These are phyloP conservation scores for Syndactyla subalaris DNA, from an alignment of 2,797 vertebrate species.

Conservation along the genomic window DNA sequence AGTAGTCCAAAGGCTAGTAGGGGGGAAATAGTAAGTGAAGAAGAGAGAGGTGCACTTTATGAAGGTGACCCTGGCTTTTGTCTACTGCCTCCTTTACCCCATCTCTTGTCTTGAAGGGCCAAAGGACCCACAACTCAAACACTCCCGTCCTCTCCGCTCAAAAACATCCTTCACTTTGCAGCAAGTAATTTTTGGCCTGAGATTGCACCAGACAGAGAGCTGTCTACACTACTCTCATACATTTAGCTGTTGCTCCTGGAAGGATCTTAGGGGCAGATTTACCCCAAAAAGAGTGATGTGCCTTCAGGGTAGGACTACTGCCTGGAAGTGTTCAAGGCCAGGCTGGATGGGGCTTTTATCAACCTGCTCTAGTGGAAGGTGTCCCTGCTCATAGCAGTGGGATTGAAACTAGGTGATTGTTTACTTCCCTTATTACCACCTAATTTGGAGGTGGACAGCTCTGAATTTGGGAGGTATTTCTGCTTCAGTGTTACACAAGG, in stretches of 20 bases:
- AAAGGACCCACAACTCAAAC: accelerated
- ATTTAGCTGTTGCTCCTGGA: neutral
- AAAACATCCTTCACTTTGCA: neutral
- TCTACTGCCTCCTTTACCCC: neutral
- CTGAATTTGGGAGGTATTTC: neutral
- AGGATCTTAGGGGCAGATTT: neutral
- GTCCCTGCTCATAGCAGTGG: neutral
- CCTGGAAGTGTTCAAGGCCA: neutral
- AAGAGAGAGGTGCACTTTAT: neutral
- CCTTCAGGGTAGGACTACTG: neutral
- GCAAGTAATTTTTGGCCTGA: neutral
- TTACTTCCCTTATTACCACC: neutral
- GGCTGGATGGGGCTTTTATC: neutral
- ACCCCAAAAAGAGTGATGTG: neutral
- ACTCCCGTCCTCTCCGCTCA: neutral
- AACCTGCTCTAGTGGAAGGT: neutral
- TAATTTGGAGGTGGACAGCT: neutral
- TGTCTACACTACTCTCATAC: neutral
- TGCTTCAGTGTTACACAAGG: neutral
- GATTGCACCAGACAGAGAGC: neutral
- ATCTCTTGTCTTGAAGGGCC: neutral
- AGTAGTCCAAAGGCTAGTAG: neutral
- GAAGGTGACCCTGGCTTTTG: neutral
- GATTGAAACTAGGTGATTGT: neutral
- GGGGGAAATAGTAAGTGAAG: neutral